Percentiles rank a stretch among this genome's conserved stretches.
Evolutionary conservation across 2,113 vertebrate species (phyloP).

Genomic region (Ailurus styani): DNA sequence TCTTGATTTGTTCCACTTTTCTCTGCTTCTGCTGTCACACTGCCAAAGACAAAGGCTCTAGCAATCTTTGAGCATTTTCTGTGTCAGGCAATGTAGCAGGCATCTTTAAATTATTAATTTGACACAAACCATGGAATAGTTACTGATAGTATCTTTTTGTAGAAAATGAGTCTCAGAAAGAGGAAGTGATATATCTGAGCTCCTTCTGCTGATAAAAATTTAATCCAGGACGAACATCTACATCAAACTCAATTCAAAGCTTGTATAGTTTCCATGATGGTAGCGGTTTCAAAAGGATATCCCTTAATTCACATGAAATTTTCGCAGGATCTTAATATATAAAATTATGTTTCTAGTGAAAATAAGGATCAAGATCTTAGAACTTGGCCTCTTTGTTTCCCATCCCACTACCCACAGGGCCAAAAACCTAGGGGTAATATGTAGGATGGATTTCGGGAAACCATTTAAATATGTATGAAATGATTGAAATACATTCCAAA

Average conservation of each 20-base stretch:
- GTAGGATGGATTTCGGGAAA: background rate
- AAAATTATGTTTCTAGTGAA: background rate
- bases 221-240: background rate
- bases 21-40: background rate
- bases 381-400: background rate
- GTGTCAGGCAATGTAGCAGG: background rate
- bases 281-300: background rate
- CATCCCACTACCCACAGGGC: background rate
- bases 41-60: background rate
- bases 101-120: background rate
- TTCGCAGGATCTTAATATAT: background rate
- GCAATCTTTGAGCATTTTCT: background rate
- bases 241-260: background rate
- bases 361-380: background rate
- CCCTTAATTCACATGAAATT: background rate
- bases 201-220: background rate
- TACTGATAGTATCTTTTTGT: background rate
- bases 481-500: background rate
- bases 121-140: background rate
- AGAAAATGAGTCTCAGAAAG: background rate
- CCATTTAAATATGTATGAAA: background rate
- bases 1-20: background rate
- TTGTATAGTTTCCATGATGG: background rate
- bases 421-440: background rate
- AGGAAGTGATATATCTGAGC: background rate